phyloP scores from a whole-genome alignment of 2,113 vertebrate genomes.

The Camelus bactrianus region DNA sequence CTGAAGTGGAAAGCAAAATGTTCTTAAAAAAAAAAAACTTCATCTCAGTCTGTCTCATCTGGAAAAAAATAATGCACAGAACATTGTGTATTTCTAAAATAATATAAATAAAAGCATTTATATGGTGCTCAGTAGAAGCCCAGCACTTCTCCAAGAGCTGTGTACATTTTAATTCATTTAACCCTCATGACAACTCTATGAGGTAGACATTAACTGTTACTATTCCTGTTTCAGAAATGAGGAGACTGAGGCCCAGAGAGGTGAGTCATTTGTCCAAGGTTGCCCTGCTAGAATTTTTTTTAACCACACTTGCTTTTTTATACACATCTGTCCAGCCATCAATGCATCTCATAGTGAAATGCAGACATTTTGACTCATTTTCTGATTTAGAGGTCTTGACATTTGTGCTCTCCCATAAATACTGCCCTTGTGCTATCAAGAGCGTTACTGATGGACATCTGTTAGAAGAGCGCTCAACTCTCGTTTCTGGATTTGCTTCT shows the following conservation, averaged over 20 bases:
- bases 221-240: not conserved
- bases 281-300: not conserved
- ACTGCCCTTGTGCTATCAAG: not conserved
- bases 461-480: not conserved
- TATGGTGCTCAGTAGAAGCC: not conserved
- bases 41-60: not conserved
- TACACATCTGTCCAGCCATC: not conserved
- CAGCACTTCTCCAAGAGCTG: not conserved
- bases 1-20: not conserved
- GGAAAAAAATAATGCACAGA: not conserved
- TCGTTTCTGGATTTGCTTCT: not conserved
- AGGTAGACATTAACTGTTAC: not conserved
- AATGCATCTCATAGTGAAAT: not conserved
- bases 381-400: not conserved
- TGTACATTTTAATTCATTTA: not conserved
- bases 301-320: not conserved
- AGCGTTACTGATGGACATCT: not conserved
- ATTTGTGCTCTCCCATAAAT: not conserved
- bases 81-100: not conserved
- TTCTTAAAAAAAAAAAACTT: no score
- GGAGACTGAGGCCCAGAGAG: not conserved
- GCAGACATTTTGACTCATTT: not conserved
- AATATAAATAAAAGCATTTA: not conserved
- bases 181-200: not conserved
- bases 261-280: not conserved